These are phyloP conservation scores for Bembecia ichneumoniformis DNA, from an alignment of 2,888 invertebrate genomes.

Conservation along the genomic window DNA sequence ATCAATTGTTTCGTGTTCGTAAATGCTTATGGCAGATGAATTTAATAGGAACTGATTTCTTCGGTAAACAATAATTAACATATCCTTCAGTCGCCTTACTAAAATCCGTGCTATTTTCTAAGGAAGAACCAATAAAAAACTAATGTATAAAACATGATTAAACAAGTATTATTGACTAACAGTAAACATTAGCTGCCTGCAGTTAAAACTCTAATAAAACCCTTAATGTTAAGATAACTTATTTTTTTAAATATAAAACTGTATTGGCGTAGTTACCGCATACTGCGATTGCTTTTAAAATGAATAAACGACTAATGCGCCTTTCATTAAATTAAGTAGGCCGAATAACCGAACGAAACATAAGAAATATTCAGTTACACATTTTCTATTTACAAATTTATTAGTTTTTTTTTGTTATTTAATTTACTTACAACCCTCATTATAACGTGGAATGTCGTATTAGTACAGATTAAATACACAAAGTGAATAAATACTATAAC, in stretches of 20 bases:
- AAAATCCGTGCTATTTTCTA: too few species aligned
- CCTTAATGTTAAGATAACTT: not conserved
- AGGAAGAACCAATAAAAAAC: too few species aligned
- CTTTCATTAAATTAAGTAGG: conserved; percentile 27
- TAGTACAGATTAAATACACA: conserved; percentile 44
- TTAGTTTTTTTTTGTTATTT: conserved; percentile 24
- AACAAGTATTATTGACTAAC: not conserved
- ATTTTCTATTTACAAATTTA: conserved; percentile 53
- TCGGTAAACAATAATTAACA: not conserved
- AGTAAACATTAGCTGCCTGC: conserved; percentile 44
- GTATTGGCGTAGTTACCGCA: conserved; percentile 5
- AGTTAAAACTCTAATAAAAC: conserved; percentile 22
- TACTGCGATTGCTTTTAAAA: conserved; percentile 2
- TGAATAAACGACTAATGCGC: not conserved
- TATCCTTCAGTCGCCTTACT: not conserved
- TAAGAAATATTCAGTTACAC: conserved; percentile 30
- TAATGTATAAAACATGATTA: too few species aligned
- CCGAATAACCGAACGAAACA: conserved; percentile 47
- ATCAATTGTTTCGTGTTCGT: not conserved
- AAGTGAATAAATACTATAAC: conserved; percentile 51
- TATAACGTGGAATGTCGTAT: conserved; percentile 53
- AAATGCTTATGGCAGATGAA: not conserved
- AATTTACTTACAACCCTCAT: conserved; percentile 45
- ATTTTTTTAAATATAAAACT: too few species aligned
- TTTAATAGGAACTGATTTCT: conserved; percentile 21